Percentiles rank a stretch among this genome's conserved stretches.
Conservation (phyloP, 2,113 vertebrate species). For the Pelusios castaneus region DNA sequence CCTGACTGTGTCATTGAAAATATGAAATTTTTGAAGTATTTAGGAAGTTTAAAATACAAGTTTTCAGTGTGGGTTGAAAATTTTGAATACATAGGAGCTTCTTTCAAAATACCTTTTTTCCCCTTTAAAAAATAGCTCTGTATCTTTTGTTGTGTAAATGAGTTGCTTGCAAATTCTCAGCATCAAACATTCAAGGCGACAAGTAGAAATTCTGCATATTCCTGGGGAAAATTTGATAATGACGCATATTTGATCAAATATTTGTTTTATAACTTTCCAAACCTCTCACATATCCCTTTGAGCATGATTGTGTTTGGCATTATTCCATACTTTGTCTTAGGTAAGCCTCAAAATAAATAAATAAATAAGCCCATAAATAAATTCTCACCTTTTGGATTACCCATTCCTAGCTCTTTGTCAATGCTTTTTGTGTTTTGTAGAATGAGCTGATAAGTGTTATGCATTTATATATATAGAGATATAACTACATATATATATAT, state of each 20-base stretch:
- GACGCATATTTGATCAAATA: slow-evolving; percentile 59
- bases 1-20: neutral
- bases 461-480: too few relatives aligned
- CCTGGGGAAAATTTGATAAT: slow-evolving; percentile 62
- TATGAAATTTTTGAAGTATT: slow-evolving; percentile 1
- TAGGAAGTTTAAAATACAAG: neutral
- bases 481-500: too few relatives aligned
- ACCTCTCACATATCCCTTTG: neutral
- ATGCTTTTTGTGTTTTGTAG: neutral
- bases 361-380: neutral
- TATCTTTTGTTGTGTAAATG: slow-evolving; percentile 65
- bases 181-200: slow-evolving; percentile 50
- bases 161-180: slow-evolving; percentile 15
- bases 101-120: neutral
- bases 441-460: fast-evolving
- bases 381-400: neutral
- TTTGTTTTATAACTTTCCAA: slow-evolving; percentile 61
- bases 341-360: neutral
- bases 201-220: neutral
- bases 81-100: neutral
- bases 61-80: slow-evolving; percentile 22
- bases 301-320: slow-evolving; percentile 34
- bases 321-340: fast-evolving
- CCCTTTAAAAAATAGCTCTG: neutral
- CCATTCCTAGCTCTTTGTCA: neutral